phyloP scores from a whole-genome alignment of 2,888 invertebrate species.

The Galeruca laticollis region DNA sequence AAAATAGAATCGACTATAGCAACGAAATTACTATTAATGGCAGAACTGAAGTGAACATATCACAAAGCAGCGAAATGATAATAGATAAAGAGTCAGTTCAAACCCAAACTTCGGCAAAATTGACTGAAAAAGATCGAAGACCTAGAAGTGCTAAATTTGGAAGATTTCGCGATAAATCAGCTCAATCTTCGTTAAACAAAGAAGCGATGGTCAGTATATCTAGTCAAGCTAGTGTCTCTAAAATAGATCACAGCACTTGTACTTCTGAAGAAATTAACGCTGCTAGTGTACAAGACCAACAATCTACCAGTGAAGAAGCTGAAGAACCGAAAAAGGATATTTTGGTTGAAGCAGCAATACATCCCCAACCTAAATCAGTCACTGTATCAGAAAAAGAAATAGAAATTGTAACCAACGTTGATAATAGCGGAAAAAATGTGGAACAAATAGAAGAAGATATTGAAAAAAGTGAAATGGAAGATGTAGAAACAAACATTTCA shows the following conservation, averaged over 20 bases:
- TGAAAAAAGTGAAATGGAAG: constrained; percentile 10
- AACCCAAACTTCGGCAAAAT: constrained; percentile 40
- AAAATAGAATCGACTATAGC: constrained; percentile 54
- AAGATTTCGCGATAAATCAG: constrained; percentile 49
- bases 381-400: too few relatives aligned
- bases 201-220: constrained; percentile 26
- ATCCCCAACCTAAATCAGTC: constrained; percentile 60
- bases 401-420: too few relatives aligned
- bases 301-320: constrained; percentile 61
- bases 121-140: constrained; percentile 52
- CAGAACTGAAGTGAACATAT: constrained; percentile 59
- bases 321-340: constrained; percentile 58
- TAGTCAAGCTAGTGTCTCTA: constrained; percentile 37
- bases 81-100: constrained; percentile 44
- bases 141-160: constrained; percentile 59
- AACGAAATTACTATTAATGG: constrained; percentile 60
- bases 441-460: not conserved
- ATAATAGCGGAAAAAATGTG: not conserved
- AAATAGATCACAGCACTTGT: constrained; percentile 52
- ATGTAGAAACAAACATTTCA: too few relatives aligned
- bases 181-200: constrained; percentile 34
- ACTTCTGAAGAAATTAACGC: constrained; percentile 52
- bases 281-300: constrained; percentile 50
- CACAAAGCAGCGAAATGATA: constrained; percentile 57
- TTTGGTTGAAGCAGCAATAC: constrained; percentile 64